Evolutionary conservation across 2,797 vertebrate species (phyloP).

Genomic region (Hydrolagus colliei): DNA sequence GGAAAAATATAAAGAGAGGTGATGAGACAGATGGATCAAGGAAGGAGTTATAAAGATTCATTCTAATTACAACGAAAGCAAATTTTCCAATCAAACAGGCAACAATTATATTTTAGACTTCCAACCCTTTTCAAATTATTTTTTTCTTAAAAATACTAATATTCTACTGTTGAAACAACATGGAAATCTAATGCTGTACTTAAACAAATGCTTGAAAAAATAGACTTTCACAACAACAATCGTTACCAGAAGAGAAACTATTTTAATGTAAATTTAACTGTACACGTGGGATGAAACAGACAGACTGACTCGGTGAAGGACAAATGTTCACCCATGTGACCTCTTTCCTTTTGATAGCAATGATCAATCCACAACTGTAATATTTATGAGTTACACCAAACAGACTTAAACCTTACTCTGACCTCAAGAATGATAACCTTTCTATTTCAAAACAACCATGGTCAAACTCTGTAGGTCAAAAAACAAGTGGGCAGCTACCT

Average conservation of each 20-base stretch:
- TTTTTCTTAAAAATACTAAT: background rate
- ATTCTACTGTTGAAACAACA: background rate
- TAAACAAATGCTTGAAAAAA: background rate
- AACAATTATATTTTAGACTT: background rate
- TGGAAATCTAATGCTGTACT: background rate
- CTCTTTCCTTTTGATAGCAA: background rate
- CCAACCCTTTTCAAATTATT: background rate
- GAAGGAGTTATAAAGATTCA: too few relatives aligned
- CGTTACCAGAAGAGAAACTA: background rate
- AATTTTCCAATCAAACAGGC: background rate
- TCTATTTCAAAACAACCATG: slow-evolving; percentile 13
- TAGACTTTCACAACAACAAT: background rate
- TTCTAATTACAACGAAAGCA: too few relatives aligned
- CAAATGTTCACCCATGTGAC: background rate
- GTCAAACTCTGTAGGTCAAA: slow-evolving; percentile 46
- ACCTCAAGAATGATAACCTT: background rate
- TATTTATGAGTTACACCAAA: background rate
- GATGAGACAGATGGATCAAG: too few relatives aligned
- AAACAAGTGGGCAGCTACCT: slow-evolving; percentile 60
- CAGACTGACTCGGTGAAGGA: background rate
- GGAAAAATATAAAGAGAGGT: too few relatives aligned
- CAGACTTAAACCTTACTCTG: background rate
- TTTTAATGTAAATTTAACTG: background rate
- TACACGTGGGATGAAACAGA: background rate
- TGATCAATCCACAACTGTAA: background rate